phyloP scores from a whole-genome alignment of 2,113 vertebrate genomes.

The Calidris pugnax region DNA sequence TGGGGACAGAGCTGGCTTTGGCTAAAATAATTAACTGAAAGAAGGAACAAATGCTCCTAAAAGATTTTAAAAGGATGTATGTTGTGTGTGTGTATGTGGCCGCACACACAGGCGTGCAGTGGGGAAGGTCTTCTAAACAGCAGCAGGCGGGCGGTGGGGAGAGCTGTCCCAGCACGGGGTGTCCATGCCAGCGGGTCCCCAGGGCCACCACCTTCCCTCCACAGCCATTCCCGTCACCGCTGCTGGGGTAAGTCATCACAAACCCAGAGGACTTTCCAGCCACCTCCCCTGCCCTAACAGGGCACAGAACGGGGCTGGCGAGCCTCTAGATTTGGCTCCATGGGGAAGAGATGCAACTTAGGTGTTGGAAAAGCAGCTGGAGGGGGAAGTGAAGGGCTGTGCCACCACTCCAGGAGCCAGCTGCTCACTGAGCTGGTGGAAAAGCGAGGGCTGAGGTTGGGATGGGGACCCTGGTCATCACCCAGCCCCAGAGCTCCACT shows the following conservation, averaged over 20 bases:
- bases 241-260: not conserved
- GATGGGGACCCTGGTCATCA: not conserved
- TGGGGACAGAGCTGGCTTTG: not conserved
- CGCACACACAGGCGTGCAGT: not conserved
- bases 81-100: not conserved
- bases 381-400: not conserved
- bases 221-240: fast-evolving
- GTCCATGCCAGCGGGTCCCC: not conserved
- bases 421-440: not conserved
- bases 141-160: not conserved
- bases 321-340: not conserved
- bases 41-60: not conserved
- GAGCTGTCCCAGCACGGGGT: not conserved
- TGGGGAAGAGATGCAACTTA: not conserved
- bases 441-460: not conserved
- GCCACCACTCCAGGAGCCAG: not conserved
- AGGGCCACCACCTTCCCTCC: not conserved
- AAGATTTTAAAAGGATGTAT: not conserved
- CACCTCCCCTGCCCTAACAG: not conserved
- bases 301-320: fast-evolving
- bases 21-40: not conserved
- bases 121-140: not conserved
- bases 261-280: not conserved
- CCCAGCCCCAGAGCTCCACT: not conserved
- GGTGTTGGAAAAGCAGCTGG: not conserved